A percentile compares a stretch with the other conserved stretches of the same genome.
phyloP scores from a whole-genome alignment of 2,113 vertebrate species.

The Aegithalos caudatus region DNA sequence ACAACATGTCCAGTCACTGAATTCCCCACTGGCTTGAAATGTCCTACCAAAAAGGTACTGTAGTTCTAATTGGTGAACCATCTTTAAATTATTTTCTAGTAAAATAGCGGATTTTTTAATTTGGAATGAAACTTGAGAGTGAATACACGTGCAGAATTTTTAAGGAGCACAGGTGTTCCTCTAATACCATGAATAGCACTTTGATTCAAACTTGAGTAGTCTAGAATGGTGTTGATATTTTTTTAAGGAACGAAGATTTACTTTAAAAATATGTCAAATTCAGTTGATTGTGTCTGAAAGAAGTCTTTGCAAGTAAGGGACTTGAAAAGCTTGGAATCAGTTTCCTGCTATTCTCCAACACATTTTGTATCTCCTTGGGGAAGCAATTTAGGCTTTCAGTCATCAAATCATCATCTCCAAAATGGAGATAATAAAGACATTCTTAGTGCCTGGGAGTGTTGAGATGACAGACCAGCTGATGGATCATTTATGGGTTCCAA shows the following conservation, averaged over 20 bases:
- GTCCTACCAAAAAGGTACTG: neutral
- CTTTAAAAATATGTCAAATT: constrained; percentile 29
- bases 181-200: neutral
- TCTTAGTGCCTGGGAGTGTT: neutral
- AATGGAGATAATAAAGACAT: constrained; percentile 20
- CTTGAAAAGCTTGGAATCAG: constrained; percentile 13
- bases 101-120: neutral
- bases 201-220: neutral
- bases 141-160: neutral
- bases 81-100: neutral
- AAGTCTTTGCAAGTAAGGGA: neutral
- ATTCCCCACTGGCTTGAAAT: neutral
- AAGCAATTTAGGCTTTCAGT: constrained; percentile 38
- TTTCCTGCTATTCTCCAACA: constrained; percentile 2
- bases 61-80: neutral
- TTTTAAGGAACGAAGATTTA: neutral
- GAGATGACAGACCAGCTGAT: constrained; percentile 35
- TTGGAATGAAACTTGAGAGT: neutral
- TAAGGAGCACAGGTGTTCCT: neutral
- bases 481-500: neutral
- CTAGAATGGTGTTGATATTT: neutral
- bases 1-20: neutral
- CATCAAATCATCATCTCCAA: constrained; percentile 34
- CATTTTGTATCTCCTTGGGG: constrained; percentile 48
- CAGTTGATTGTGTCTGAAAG: neutral